These are phyloP conservation scores for Marisa cornuarietis DNA, from an alignment of 1,140 invertebrate genomes.

Conservation along the genomic window DNA sequence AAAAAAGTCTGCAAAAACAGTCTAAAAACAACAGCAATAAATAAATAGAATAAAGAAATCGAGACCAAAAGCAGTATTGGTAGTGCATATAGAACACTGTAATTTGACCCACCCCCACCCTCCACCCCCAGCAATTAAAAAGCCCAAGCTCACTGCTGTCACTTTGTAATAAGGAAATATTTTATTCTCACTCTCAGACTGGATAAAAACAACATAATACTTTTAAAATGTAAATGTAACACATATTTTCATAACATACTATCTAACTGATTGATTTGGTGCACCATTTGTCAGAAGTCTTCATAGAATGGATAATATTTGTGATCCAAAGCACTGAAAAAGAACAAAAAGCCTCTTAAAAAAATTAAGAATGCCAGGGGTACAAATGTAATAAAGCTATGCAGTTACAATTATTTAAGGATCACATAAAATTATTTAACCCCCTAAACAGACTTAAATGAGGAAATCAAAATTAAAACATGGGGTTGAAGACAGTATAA, in stretches of 20 bases:
- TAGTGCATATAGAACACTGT: too few relatives aligned
- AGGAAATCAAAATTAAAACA: neutral
- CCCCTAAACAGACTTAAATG: too few relatives aligned
- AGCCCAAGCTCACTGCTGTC: neutral
- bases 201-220: neutral
- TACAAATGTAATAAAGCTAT: neutral
- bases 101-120: too few relatives aligned
- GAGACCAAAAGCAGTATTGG: too few relatives aligned
- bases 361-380: too few relatives aligned
- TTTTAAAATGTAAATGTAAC: neutral
- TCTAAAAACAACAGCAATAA: too few relatives aligned
- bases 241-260: neutral
- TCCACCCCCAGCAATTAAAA: too few relatives aligned
- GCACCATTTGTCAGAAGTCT: constrained; percentile 25
- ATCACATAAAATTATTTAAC: neutral
- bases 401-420: neutral
- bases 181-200: neutral
- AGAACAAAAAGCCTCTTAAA: constrained; percentile 16
- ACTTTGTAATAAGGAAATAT: neutral
- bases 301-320: constrained; percentile 47
- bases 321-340: constrained; percentile 47
- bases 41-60: too few relatives aligned
- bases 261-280: too few relatives aligned
- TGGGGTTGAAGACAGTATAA: neutral
- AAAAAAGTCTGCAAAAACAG: too few relatives aligned